A percentile compares a stretch with the other conserved stretches of the same genome.
Evolutionary conservation across 2,113 vertebrate genomes (phyloP).

Genomic region (Cervus canadensis): DNA sequence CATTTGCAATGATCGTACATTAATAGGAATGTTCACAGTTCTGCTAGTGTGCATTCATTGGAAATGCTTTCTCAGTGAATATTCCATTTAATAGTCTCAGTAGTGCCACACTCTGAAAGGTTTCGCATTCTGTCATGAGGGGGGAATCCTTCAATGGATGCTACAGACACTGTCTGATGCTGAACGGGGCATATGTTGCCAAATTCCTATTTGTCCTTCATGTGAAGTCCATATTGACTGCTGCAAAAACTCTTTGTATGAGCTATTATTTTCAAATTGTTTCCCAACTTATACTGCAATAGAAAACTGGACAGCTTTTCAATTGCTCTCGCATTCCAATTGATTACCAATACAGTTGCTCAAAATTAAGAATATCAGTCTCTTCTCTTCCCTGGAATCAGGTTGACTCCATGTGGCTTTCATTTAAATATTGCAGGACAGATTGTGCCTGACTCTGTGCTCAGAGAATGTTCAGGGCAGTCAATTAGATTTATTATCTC

Average conservation of each 20-base stretch:
- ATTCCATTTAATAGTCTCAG: constrained; percentile 43
- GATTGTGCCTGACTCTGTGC: constrained; percentile 74
- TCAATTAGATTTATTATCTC: constrained; percentile 88
- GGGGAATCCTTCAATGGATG: constrained; percentile 29
- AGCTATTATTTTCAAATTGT: constrained; percentile 99
- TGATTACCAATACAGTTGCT: constrained; percentile 97
- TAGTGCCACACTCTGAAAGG: constrained; percentile 28
- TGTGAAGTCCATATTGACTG: constrained; percentile 92
- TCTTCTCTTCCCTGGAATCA: constrained; percentile 79
- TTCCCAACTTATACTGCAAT: constrained; percentile 96
- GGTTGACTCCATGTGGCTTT: constrained; percentile 83
- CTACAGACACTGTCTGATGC: constrained; percentile 72
- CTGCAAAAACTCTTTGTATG: constrained; percentile 89
- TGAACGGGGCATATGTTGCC: constrained; percentile 68
- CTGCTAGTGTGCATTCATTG: background rate
- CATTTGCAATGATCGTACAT: background rate
- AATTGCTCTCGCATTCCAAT: constrained; percentile 92
- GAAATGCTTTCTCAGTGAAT: background rate
- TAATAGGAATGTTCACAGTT: background rate
- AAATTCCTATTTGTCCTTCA: constrained; percentile 95
- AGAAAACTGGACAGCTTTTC: constrained; percentile 98
- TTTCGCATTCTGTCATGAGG: constrained; percentile 9
- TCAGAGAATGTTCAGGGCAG: constrained; percentile 82
- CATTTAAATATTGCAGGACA: constrained; percentile 90
- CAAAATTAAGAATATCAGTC: constrained; percentile 87